phyloP scores from a whole-genome alignment of 1,140 invertebrate species.

The Bacillus rossius region DNA sequence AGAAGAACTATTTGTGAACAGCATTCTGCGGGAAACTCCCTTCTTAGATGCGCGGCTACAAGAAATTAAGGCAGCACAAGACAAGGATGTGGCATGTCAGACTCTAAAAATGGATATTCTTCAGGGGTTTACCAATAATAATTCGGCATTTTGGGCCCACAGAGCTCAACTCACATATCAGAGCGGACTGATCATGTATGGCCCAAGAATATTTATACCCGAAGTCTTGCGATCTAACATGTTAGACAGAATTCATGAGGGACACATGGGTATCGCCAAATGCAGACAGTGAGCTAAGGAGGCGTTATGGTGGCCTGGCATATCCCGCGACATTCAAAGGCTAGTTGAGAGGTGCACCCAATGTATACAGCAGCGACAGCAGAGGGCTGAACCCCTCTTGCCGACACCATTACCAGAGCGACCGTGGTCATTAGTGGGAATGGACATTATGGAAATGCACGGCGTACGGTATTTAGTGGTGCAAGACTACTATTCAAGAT shows the following conservation, averaged over 20 bases:
- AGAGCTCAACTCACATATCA: not conserved
- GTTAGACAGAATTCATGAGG: constrained; percentile 1
- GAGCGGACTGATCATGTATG: not conserved
- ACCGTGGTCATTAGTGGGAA: not conserved
- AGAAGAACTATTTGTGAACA: not conserved
- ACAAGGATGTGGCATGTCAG: not conserved
- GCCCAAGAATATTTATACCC: not conserved
- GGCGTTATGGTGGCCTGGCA: not conserved
- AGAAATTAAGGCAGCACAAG: not conserved
- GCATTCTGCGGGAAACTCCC: not conserved
- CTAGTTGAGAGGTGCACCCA: not conserved
- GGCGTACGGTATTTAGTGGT: constrained; percentile 1
- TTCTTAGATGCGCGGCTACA: not conserved
- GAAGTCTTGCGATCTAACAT: not conserved
- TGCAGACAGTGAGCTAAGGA: constrained; percentile 2
- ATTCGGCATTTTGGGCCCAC: not conserved
- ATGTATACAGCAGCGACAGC: not conserved
- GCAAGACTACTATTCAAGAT: not conserved
- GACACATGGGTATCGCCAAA: not conserved
- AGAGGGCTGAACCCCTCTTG: not conserved
- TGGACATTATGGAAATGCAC: not conserved
- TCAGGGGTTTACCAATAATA: not conserved
- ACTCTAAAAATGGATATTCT: not conserved
- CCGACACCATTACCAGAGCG: not conserved
- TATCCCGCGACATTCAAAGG: not conserved